Evolutionary conservation across 2,888 invertebrate genomes (phyloP).

Genomic region (Muscina levida): DNA sequence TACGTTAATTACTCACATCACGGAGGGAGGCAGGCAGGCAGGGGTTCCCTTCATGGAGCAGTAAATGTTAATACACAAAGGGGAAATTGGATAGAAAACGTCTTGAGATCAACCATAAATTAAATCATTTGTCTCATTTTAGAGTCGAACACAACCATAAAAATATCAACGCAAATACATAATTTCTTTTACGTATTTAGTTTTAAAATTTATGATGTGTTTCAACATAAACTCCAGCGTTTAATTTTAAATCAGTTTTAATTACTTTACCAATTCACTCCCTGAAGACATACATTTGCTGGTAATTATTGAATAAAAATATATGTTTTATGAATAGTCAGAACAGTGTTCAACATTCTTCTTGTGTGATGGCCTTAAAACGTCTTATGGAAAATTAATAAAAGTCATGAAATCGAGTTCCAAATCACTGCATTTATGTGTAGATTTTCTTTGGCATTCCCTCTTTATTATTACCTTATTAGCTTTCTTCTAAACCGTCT

Average conservation of each 20-base stretch:
- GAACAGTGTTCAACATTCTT: background rate
- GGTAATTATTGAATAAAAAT: no score
- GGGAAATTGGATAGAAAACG: no score
- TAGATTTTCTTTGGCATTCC: background rate
- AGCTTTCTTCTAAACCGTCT: slow-evolving; percentile 21
- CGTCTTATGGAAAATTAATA: background rate
- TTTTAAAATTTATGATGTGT: slow-evolving; percentile 2
- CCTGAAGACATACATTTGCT: no score
- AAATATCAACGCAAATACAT: slow-evolving; percentile 1
- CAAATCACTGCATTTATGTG: slow-evolving; percentile 63
- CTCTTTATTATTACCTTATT: slow-evolving; percentile 1
- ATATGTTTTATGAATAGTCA: no score
- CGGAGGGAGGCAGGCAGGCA: background rate
- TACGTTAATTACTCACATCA: slow-evolving; percentile 26
- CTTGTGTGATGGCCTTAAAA: background rate
- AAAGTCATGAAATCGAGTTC: slow-evolving; percentile 61
- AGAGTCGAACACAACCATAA: background rate
- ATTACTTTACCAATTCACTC: slow-evolving; percentile 16
- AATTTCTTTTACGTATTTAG: no score
- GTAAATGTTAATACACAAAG: no score
- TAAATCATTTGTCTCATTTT: slow-evolving; percentile 45
- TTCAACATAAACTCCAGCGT: background rate
- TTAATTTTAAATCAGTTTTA: background rate
- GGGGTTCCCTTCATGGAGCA: background rate
- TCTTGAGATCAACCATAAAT: slow-evolving; percentile 33